Base-by-base conservation (phyloP, 2,888 invertebrate species). In the Diaperis boleti region DNA sequence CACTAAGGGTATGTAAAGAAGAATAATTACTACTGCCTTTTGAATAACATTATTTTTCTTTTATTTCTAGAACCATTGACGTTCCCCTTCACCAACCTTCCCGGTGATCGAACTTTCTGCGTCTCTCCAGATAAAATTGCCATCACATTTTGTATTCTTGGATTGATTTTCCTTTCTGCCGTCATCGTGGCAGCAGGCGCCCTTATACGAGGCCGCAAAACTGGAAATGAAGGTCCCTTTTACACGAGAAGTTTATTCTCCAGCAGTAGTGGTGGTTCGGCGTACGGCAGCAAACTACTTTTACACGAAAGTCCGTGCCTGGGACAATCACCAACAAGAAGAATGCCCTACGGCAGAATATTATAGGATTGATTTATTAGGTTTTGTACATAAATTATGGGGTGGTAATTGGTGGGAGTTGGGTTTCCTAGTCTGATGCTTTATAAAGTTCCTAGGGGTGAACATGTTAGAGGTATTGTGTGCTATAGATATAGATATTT, bases 111-210 rank as follows among this genome's bases (percentile, higher is more conserved):
- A 69, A 87, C 87, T 2, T 86, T 92, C 44, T 92, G 92, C 75
- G 83, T 92, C 66, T 91, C 91, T 6, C 88, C 91, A 10, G 89
- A 91, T 4, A 90, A 89, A 82, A 86, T 92, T 85, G 91, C 92
- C 7, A 82, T 91, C 47, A 88, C 91, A 0, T 91, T 92, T 75
- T 90, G 90, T 74, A 82, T 90, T 0, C 79, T 92, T 71, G 90
- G 92, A 3, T 79, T 90, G 3, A 88, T 92, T 66, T 90, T 92
- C 78, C 81, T 92, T 0, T 83, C 87, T 56, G 92, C 91, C 4
- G 86, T 91, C 5, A 85, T 89, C 1, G 87, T 91, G 7, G 88
- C 90, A 1, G 87, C 90, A 60, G 86, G 87, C 29, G 89, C 89
- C 1, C 78, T 91, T 49, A 82, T 89, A 71, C 83, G 87, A 74